A percentile compares a stretch with the other conserved stretches of the same genome.
These are phyloP conservation scores for Bryconaethiops microstoma DNA, from an alignment of 2,797 vertebrate species.

Conservation along the genomic window DNA sequence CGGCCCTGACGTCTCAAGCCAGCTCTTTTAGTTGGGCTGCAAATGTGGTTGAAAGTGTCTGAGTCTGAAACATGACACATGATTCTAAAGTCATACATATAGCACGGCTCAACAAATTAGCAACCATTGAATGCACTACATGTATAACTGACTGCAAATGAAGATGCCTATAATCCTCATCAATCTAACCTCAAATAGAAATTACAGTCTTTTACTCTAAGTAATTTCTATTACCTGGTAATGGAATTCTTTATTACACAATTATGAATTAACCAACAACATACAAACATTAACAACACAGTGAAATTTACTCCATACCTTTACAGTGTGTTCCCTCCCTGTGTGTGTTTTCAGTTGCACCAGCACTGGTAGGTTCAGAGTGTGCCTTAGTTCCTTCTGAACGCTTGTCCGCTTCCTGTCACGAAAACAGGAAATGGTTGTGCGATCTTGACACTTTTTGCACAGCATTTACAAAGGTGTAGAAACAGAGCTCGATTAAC, in stretches of 20 bases:
- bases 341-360: constrained; percentile 48
- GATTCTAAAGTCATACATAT: not conserved
- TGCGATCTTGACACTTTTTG: constrained; percentile 67
- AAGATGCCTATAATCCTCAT: too few species aligned
- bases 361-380: constrained; percentile 52
- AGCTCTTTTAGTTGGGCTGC: constrained; percentile 69
- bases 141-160: not conserved
- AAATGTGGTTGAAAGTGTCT: constrained; percentile 52
- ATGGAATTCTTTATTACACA: too few species aligned
- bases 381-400: constrained; percentile 71
- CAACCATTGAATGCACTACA: not conserved
- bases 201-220: not conserved
- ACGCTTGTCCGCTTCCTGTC: constrained; percentile 84
- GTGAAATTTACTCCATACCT: constrained; percentile 61
- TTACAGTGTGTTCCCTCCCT: constrained; percentile 48
- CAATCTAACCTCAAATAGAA: not conserved
- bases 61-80: constrained; percentile 55
- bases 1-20: constrained; percentile 82
- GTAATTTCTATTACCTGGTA: too few species aligned
- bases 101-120: constrained; percentile 15
- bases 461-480: constrained; percentile 69
- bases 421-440: constrained; percentile 89
- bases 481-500: constrained; percentile 62
- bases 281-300: not conserved
- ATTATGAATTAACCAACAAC: not conserved